Evolutionary conservation across 1,140 invertebrate genomes (phyloP), one percentile per base, ranked within the genome.

Genomic region (Macrobrachium rosenbergii): DNA sequence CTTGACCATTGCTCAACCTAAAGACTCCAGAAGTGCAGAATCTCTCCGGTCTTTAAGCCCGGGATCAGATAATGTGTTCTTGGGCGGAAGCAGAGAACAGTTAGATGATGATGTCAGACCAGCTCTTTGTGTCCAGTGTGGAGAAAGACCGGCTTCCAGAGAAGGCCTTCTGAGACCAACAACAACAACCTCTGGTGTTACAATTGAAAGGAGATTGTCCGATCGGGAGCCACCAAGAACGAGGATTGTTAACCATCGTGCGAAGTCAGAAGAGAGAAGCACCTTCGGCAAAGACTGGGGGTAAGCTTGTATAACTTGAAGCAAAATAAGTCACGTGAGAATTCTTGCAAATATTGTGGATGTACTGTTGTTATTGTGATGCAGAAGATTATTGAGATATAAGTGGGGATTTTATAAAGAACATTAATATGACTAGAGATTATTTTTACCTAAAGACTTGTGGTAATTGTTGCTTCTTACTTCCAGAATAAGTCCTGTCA

Each of bases 11-110:
- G 80, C 80, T 23, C 86, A 72, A 14, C 62, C 82, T 60, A 82
- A 78, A 60, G 86, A 82, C 21, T 77, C 80, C 17, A 76, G 76
- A 59, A 97, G 96, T 90, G 96, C 96, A 59, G 96, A 97, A 92
- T 96, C 96, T 0, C 91, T 97, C 79, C 93, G 96, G 83, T 96
- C 96, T 5, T 95, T 96, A 80, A 96, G 96, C 91, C 96, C 96
- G 17, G 96, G 96, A 17, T 97, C 96, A 89, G 96, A 97, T 91
- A 96, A 95, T 83, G 96, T 97, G 28, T 97, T 97, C 92, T 96
- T 97, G 91, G 96, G 95, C 91, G 96, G 96, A 82, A 85, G 86
- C 58, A 69, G 82, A 12, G 89, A 90, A 28, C 77, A 85, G 76
- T 72, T 88, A n/a, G 82, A 88, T 37, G 88, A 83, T 0, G 88